Base-by-base conservation (phyloP, 2,888 invertebrate genomes). In the Pantelozetes paolii region DNA sequence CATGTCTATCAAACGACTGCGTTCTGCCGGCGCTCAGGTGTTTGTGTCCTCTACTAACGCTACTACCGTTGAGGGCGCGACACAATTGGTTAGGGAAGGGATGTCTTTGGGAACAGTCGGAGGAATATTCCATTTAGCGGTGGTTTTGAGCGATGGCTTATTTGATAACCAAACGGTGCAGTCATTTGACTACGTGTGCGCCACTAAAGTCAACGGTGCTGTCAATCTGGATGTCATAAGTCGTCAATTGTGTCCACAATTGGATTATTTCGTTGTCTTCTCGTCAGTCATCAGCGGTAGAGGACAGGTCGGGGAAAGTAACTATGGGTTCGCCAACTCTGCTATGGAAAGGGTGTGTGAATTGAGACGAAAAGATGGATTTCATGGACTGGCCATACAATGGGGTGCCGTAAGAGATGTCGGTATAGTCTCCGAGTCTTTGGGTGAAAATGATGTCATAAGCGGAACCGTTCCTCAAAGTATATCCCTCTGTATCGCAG, bases 371-470 rank as follows among this genome's bases (percentile, higher is more conserved):
- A 86, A 85, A 48, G 89, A 88, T 80, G 93, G 94, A 18, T 32
- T 69, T 86, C 94, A 78, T 94, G 95, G 32, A 96, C 83, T 74
- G 82, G 90, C 71, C 50, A 92, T 99, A 79, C 98, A 99, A 84
- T 99, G 98, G 98, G 98, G 98, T 94, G 97, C 57, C n/a, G n/a
- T n/a, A n/a, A n/a, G n/a, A n/a, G n/a, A n/a, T 92, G 98, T 79
- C 97, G 98, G 84, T n/a, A n/a, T n/a, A 98, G 98, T 84, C 91
- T 80, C 94, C 95, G 80, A 90, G 89, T 64, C 90, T 95, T 87
- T 86, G 93, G 62, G 79, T 72, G 95, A 94, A 83, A 92, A 93
- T 71, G 89, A 90, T 0, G 92, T 92, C 79, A 94, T 95, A 76
- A 98, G 98, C 77, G 8, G 15, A 5, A 98, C 98, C 11, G 83